A percentile compares a stretch with the other conserved stretches of the same genome.
phyloP scores from a whole-genome alignment of 2,113 vertebrate species.

The Ranitomeya variabilis region DNA sequence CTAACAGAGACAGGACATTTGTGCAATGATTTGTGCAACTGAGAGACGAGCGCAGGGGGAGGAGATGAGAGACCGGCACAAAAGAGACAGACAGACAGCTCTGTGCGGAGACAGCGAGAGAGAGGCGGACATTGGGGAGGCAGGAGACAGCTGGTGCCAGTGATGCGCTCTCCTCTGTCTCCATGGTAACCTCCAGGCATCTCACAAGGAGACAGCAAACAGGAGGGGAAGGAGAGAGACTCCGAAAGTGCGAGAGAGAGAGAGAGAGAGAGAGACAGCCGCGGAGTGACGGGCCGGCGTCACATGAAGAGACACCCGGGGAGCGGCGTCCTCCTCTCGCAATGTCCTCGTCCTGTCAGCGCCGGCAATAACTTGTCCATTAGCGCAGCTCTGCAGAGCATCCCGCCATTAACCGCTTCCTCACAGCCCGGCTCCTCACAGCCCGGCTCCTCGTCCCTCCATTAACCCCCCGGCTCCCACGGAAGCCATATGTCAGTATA shows the following conservation, averaged over 20 bases:
- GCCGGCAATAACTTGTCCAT: conserved; percentile 33
- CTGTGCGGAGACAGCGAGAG: background rate
- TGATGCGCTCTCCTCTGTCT: conserved; percentile 41
- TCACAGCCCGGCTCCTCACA: background rate
- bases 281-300: background rate
- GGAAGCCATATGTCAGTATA: too few species aligned
- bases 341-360: conserved; percentile 11
- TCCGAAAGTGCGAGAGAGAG: background rate
- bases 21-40: background rate
- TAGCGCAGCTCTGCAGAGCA: conserved; percentile 24
- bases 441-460: background rate
- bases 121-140: conserved; percentile 45
- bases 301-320: background rate
- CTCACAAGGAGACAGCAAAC: conserved; percentile 28
- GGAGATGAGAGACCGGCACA: background rate
- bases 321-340: background rate
- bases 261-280: conserved; percentile 8
- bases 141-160: conserved; percentile 45
- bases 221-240: conserved; percentile 5
- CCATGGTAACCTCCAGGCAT: conserved; percentile 55
- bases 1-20: background rate
- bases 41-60: background rate
- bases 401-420: background rate
- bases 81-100: conserved; percentile 19
- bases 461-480: background rate